Evolutionary conservation across 2,888 invertebrate genomes (phyloP).

Genomic region (Elmis aenea): DNA sequence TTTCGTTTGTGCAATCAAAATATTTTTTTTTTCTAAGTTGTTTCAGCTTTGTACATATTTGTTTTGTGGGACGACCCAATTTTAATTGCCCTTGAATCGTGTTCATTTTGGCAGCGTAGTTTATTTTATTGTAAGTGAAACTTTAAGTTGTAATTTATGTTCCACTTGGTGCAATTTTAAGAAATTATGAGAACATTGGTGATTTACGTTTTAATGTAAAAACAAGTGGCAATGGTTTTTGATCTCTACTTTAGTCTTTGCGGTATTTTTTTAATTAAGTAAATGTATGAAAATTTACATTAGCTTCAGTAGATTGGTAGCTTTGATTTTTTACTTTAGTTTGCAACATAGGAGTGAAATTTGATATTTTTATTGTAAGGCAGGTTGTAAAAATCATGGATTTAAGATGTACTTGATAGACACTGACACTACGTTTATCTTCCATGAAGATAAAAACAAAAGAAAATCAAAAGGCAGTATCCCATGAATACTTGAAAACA

Average conservation of each 20-base stretch:
- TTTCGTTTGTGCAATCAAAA: no score
- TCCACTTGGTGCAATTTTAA: slow-evolving; percentile 18
- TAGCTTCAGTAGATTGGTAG: no score
- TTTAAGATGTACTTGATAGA: slow-evolving; percentile 24
- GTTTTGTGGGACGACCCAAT: no score
- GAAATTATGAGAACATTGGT: slow-evolving; percentile 13
- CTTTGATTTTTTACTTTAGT: slow-evolving; percentile 31
- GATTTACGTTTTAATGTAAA: slow-evolving; percentile 21
- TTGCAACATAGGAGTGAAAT: slow-evolving; percentile 7
- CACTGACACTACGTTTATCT: slow-evolving; percentile 40
- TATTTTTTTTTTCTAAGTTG: no score
- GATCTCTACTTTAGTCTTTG: slow-evolving; percentile 39
- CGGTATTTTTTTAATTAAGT: slow-evolving; percentile 8
- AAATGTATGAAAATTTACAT: slow-evolving; percentile 20
- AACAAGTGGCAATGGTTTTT: slow-evolving; percentile 45
- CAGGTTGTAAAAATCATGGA: slow-evolving; percentile 17
- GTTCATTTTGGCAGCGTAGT: slow-evolving; percentile 38
- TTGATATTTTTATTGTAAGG: slow-evolving; percentile 14
- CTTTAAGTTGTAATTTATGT: no score
- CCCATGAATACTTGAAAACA: no score
- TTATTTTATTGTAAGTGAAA: no score
- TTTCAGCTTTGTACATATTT: no score
- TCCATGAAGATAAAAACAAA: slow-evolving; percentile 41
- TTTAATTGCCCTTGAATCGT: no score
- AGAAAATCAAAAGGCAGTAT: no score